Base-by-base conservation (phyloP, 2,797 vertebrate genomes). In the Scolopax bukidnonensis region DNA sequence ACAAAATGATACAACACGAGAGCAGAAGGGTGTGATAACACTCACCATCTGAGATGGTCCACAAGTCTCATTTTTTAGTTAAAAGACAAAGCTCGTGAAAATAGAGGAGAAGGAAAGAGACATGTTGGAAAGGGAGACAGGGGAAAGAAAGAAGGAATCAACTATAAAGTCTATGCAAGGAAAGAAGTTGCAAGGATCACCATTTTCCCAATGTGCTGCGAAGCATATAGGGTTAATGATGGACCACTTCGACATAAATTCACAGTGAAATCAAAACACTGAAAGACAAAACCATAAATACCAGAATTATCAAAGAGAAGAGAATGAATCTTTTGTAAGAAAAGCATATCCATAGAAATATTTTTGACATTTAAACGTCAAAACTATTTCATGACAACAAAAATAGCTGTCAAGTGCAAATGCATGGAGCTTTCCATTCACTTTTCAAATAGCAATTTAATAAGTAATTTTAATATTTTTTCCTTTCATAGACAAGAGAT, bases 291-390 rank as follows among this genome's bases (percentile, higher is more conserved):
- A 48, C 41, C 10, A 83, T 68, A 93, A 92, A 92, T 61, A 89
- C 13, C 30, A 78, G 32, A 47, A 81, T 50, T 12, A 87, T 87
- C 51, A 92, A 82, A 84, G 64, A 51, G 86, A 84, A 84, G 64
- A 54, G 82, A 89, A 73, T 69, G 23, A 75, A 91, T 91, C 30
- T 60, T 30, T 87, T 80, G 30, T 67, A 71, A 91, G 79, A 93
- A 90, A 59, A 89, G 16, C 64, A 70, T 57, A 64, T n/a, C 27
- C 51, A 28, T 47, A 70, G 50, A 91, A 94, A 93, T 79, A 92
- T 81, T 85, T 89, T 90, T 96, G 92, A 93, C 81, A 95, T 88
- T 90, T 93, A 91, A 94, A 93, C 91, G 87, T 93, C 89, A 96
- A 95, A 93, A 89, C 82, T 18, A 79, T 96, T 96, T 96, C 78